Base-by-base conservation (phyloP, 2,888 invertebrate species). In the Heteromurus nitidus region DNA sequence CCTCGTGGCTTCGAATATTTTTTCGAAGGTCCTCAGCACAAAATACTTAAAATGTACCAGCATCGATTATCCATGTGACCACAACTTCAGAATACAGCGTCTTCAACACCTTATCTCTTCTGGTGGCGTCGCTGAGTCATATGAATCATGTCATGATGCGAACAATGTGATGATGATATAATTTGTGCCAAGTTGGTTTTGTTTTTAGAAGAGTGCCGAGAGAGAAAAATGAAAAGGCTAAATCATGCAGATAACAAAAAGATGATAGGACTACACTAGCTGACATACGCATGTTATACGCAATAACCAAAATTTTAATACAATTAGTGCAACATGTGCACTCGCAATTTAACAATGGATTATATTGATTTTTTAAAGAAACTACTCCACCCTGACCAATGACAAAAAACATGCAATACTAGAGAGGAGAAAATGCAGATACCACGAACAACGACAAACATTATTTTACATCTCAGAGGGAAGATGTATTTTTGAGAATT, bases 261-360 rank as follows among this genome's bases (percentile, higher is more conserved):
- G n/a, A 3, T 16, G n/a, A 16, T 47, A 16, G n/a, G n/a, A n/a
- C n/a, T n/a, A n/a, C n/a, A n/a, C n/a, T n/a, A n/a, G n/a, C n/a
- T n/a, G n/a, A n/a, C n/a, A n/a, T n/a, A n/a, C n/a, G n/a, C n/a
- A n/a, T n/a, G n/a, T n/a, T n/a, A n/a, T n/a, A n/a, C n/a, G n/a
- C 47, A 47, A 47, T 16, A n/a, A 16, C n/a, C n/a, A 13, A 47
- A 47, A n/a, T 47, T 11, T 47, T 47, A 47, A 47, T 47, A n/a
- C 47, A 47, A 47, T 47, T 47, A 16, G 11, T 16, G 47, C 47
- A 47, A 47, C 47, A n/a, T 47, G 47, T 47, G 47, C 47, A 47
- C 16, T 47, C 47, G n/a, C 47, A 47, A 13, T 36, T 36, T 36
- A 36, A 36, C 13, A 36, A 13, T 9, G n/a, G 47, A 47, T 5